Percentiles rank a stretch among this genome's conserved stretches.
These are phyloP conservation scores for Dicerorhinus sumatrensis DNA, from an alignment of 2,113 vertebrate species.

Conservation along the genomic window DNA sequence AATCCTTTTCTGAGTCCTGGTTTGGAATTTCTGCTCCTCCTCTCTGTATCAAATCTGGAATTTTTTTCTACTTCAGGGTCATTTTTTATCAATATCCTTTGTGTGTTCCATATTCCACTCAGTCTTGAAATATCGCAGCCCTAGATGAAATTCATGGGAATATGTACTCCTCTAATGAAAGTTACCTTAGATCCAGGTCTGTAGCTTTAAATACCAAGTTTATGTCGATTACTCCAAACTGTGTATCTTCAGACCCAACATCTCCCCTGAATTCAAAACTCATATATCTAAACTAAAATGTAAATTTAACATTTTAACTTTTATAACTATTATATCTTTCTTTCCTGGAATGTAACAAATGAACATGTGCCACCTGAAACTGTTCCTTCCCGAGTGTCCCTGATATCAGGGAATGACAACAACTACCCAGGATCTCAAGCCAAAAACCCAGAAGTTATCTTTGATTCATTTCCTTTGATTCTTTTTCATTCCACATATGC, in stretches of 20 bases:
- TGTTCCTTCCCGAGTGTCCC: background rate
- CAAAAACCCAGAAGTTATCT: background rate
- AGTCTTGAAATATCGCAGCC: background rate
- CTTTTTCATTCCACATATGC: background rate
- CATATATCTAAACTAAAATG: background rate
- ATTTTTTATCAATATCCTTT: background rate
- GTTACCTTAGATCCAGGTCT: background rate
- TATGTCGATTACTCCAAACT: background rate
- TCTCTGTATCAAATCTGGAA: background rate
- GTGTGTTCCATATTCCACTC: background rate
- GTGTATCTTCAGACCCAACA: background rate
- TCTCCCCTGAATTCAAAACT: background rate
- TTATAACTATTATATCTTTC: background rate
- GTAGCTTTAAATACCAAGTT: background rate
- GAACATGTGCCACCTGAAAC: background rate
- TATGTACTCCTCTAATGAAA: background rate
- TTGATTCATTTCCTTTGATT: background rate
- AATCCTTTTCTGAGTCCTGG: background rate
- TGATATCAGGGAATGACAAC: background rate
- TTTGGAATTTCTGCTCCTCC: background rate
- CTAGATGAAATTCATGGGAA: background rate
- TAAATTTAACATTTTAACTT: background rate
- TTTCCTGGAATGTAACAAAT: background rate
- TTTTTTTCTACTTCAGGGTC: background rate
- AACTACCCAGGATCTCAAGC: background rate